Conservation (phyloP, 2,797 vertebrate species). For the Sebastes diploproa region DNA sequence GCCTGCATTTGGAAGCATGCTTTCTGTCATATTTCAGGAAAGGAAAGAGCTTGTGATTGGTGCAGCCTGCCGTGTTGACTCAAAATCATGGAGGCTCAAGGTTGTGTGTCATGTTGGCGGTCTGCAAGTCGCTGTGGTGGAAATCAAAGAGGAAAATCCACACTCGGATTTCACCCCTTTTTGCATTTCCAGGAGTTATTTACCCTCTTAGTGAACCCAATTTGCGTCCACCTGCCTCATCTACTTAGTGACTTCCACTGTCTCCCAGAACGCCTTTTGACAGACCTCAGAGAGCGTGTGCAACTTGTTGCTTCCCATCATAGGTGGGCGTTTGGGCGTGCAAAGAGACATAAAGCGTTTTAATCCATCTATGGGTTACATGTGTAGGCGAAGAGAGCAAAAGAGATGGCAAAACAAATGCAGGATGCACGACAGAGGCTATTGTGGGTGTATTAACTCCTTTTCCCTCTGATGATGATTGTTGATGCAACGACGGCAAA, state of each 20-base stretch:
- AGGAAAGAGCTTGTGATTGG: not conserved
- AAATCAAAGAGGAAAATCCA: slow-evolving; percentile 27
- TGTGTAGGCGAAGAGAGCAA: slow-evolving; percentile 37
- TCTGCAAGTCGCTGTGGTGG: not conserved
- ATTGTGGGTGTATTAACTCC: slow-evolving; percentile 16
- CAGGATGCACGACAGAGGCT: not conserved
- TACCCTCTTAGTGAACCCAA: slow-evolving; percentile 10
- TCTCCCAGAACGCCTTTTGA: slow-evolving; percentile 31
- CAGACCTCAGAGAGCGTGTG: slow-evolving; percentile 3
- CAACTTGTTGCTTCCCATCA: slow-evolving; percentile 47
- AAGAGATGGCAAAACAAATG: slow-evolving; percentile 29
- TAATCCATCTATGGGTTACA: slow-evolving; percentile 38
- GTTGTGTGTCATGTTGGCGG: not conserved
- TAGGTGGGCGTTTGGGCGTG: slow-evolving; percentile 27
- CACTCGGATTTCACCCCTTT: not conserved
- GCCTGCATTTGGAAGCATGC: slow-evolving; percentile 20
- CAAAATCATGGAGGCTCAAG: not conserved
- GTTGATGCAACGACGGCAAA: not conserved
- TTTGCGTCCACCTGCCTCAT: slow-evolving; percentile 29
- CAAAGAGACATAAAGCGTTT: slow-evolving; percentile 29
- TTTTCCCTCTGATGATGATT: slow-evolving; percentile 2
- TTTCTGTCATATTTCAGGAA: slow-evolving; percentile 13
- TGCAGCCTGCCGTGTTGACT: not conserved
- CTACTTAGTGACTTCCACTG: slow-evolving; percentile 16
- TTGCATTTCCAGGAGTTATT: slow-evolving; percentile 37